A percentile compares a stretch with the other conserved stretches of the same genome.
These are phyloP conservation scores for Progne subis DNA, from an alignment of 2,113 vertebrate genomes.

Conservation along the genomic window DNA sequence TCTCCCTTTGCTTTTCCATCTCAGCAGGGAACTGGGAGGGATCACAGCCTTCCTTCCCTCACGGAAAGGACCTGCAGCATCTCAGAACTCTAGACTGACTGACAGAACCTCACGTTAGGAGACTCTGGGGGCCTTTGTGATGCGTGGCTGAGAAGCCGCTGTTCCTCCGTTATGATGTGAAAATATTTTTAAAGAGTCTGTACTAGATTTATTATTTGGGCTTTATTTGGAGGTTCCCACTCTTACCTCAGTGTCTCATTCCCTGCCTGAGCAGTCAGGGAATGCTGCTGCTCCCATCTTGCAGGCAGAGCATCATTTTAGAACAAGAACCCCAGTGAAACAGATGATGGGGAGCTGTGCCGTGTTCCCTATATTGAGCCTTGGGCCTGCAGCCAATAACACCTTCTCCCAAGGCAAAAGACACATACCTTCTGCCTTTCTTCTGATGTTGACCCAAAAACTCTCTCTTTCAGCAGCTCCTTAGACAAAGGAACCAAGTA, in stretches of 20 bases:
- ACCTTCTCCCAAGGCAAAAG: slow-evolving; percentile 11
- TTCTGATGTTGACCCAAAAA: not conserved
- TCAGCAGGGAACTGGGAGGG: not conserved
- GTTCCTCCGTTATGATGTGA: not conserved
- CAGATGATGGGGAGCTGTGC: not conserved
- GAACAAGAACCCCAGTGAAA: not conserved
- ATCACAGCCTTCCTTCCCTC: not conserved
- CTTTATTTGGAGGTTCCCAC: not conserved
- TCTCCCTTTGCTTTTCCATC: not conserved
- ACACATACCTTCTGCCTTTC: slow-evolving; percentile 14
- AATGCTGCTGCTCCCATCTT: not conserved
- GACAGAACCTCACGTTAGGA: not conserved
- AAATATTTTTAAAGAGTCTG: not conserved
- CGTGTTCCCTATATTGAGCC: not conserved
- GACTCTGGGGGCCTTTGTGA: not conserved
- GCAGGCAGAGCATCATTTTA: not conserved
- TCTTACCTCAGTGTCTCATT: not conserved
- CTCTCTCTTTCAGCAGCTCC: not conserved
- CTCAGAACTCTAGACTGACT: not conserved
- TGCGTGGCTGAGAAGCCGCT: not conserved
- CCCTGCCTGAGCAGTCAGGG: not conserved
- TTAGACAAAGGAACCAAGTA: not conserved
- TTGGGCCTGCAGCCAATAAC: not conserved
- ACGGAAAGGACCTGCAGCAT: not conserved
- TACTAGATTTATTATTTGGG: not conserved